Percentiles rank a stretch among this genome's conserved stretches.
Evolutionary conservation across 2,797 vertebrate species (phyloP).

Genomic region (Okamejei kenojei): DNA sequence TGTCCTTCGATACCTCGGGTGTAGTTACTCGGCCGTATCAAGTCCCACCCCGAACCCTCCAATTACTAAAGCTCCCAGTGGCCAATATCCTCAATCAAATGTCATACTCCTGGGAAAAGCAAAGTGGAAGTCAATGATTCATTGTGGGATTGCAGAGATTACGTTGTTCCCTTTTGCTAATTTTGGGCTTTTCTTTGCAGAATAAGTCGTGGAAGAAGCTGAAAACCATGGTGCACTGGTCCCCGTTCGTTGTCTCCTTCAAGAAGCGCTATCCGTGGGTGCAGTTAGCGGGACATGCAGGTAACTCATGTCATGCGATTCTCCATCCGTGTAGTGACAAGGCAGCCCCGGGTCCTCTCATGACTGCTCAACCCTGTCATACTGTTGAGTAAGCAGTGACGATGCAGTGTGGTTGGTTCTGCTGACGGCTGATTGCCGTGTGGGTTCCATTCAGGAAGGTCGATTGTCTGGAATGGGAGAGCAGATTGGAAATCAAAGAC

Average conservation of each 20-base stretch:
- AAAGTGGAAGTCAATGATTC: too few relatives aligned
- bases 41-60: too few relatives aligned
- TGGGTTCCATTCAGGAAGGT: neutral
- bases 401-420: neutral
- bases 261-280: constrained; percentile 39
- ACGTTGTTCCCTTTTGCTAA: neutral
- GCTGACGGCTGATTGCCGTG: neutral
- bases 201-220: constrained; percentile 35
- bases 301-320: neutral
- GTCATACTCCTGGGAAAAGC: too few relatives aligned
- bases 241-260: constrained; percentile 38
- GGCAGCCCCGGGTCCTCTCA: neutral
- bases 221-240: constrained; percentile 38
- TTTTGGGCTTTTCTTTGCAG: neutral
- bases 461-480: neutral
- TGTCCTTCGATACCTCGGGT: too few relatives aligned
- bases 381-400: neutral
- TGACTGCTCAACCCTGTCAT: neutral
- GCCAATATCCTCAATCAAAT: too few relatives aligned
- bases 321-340: neutral
- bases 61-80: too few relatives aligned
- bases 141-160: neutral
- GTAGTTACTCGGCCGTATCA: too few relatives aligned
- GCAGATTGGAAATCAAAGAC: too few relatives aligned
- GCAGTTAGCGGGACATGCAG: constrained; percentile 36